Evolutionary conservation across 2,113 vertebrate genomes (phyloP).

Genomic region (Thinocorus orbignyianus): DNA sequence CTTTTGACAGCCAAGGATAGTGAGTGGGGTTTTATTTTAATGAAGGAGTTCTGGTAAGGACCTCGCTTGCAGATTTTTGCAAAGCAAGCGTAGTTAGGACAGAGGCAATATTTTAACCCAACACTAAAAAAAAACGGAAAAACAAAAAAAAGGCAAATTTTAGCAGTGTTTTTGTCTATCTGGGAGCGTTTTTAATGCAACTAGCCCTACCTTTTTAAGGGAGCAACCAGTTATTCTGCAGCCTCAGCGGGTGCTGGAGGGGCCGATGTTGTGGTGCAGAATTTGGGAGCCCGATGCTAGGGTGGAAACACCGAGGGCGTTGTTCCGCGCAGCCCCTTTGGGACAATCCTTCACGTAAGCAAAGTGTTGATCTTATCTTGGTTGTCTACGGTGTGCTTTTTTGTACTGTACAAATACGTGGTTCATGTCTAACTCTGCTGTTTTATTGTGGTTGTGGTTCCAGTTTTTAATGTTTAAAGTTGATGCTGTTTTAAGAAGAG

Average conservation of each 20-base stretch:
- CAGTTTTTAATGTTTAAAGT: constrained; percentile 87
- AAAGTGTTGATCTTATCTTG: constrained; percentile 81
- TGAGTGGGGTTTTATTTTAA: constrained; percentile 66
- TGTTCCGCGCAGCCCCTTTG: constrained; percentile 75
- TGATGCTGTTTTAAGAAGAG: constrained; percentile 86
- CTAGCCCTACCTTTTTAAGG: constrained; percentile 73
- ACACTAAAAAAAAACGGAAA: constrained; percentile 14
- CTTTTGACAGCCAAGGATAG: constrained; percentile 73
- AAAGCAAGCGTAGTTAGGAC: constrained; percentile 56
- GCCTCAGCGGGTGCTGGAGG: constrained; percentile 66
- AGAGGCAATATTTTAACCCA: constrained; percentile 66
- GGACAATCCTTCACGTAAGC: constrained; percentile 91
- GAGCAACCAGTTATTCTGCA: constrained; percentile 70
- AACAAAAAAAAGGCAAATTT: constrained; percentile 24
- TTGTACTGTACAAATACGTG: constrained; percentile 89
- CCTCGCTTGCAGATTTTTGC: constrained; percentile 68
- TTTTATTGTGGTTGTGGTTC: constrained; percentile 86
- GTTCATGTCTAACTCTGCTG: constrained; percentile 84
- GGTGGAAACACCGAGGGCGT: constrained; percentile 77
- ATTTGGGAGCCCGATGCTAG: constrained; percentile 75
- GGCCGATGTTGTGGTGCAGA: constrained; percentile 63
- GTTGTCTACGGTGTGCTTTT: constrained; percentile 81
- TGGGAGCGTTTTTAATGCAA: constrained; percentile 76
- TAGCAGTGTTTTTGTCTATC: constrained; percentile 72
- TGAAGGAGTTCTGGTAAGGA: constrained; percentile 77